These are phyloP conservation scores for Drosophila mulleri DNA, from an alignment of 2,888 invertebrate species.

Conservation along the genomic window DNA sequence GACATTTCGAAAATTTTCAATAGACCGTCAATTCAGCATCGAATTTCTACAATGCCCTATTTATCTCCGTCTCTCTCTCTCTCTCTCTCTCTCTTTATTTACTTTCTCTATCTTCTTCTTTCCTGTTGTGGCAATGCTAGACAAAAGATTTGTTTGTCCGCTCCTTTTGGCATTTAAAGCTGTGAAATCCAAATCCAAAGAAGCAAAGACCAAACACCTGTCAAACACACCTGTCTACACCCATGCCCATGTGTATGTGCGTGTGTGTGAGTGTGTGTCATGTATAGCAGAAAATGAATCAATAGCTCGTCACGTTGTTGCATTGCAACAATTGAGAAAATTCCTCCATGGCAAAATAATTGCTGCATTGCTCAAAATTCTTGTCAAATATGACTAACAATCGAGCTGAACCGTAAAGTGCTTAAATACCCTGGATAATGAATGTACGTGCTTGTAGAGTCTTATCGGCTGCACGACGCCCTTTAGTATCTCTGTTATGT, in stretches of 20 bases:
- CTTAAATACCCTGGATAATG: background rate
- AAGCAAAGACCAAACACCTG: constrained; percentile 10
- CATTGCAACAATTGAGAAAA: constrained; percentile 2
- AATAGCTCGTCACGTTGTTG: background rate
- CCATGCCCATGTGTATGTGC: background rate
- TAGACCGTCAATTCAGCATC: background rate
- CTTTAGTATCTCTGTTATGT: background rate
- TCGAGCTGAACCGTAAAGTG: background rate
- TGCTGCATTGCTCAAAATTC: constrained; percentile 1
- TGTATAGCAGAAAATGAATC: background rate
- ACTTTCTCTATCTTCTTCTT: background rate
- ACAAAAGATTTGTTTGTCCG: constrained; percentile 6
- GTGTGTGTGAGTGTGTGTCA: background rate
- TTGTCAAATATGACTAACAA: constrained; percentile 5
- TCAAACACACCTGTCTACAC: constrained; percentile 8
- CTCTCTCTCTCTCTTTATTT: too few species aligned
- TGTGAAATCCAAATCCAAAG: constrained; percentile 3
- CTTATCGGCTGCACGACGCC: background rate
- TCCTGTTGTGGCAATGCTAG: background rate
- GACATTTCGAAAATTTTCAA: background rate
- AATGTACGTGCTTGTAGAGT: background rate
- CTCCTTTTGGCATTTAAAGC: background rate
- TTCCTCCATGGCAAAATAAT: background rate
- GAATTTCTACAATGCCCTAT: background rate
- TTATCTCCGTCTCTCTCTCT: background rate